These are phyloP conservation scores for Microplitis manilae DNA, from an alignment of 2,888 invertebrate species.

Conservation along the genomic window DNA sequence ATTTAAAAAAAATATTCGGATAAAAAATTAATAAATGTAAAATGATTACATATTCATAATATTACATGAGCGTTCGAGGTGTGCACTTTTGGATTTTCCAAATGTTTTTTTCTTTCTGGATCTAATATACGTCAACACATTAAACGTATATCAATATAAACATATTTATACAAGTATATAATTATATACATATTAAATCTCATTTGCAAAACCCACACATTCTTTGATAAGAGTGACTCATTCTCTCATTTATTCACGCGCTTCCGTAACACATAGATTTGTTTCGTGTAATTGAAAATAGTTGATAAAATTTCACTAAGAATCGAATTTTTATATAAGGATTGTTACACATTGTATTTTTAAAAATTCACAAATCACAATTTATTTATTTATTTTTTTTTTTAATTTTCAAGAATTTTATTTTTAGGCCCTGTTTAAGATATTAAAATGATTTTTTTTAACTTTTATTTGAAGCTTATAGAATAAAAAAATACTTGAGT, in stretches of 20 bases:
- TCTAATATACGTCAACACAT: neutral
- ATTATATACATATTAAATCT: constrained; percentile 54
- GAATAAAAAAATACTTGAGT: no score
- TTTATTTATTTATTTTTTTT: no score
- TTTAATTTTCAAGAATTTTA: no score
- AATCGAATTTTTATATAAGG: neutral
- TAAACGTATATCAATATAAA: neutral
- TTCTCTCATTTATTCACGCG: constrained; percentile 42
- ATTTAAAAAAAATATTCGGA: no score
- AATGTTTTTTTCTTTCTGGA: neutral
- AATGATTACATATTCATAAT: no score
- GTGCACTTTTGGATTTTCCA: no score
- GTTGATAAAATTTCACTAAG: neutral
- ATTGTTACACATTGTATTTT: neutral
- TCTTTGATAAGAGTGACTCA: constrained; percentile 49
- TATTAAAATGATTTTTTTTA: no score
- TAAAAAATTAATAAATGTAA: no score
- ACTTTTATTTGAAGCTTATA: no score
- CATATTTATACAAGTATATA: constrained; percentile 15
- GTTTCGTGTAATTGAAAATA: neutral
- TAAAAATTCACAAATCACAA: no score
- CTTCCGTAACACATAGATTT: constrained; percentile 36
- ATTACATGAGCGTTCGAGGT: no score
- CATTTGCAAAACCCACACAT: constrained; percentile 53
- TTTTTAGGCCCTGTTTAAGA: no score